Evolutionary conservation across 2,797 vertebrate genomes (phyloP), one percentile per base, ranked within the genome.

Genomic region (Muraenolepis orangiensis): DNA sequence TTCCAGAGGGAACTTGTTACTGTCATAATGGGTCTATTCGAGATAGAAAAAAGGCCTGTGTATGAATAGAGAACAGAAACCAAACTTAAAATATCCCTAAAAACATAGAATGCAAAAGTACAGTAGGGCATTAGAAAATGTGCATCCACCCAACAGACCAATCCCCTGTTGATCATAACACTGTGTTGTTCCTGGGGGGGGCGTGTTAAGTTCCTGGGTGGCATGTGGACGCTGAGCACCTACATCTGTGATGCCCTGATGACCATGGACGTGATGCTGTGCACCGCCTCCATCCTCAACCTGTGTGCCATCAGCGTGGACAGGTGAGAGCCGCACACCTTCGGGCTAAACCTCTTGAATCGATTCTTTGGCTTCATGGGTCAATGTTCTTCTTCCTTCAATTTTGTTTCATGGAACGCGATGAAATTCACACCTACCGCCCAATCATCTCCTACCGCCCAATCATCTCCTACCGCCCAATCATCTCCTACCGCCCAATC

Each of bases 191-290:
- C 6, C 23, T n/a, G n/a, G n/a, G n/a, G n/a, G n/a, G n/a, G n/a
- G n/a, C n/a, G n/a, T 69, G 57, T 80, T 69, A 71, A 91, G 90
- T 91, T 91, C 57, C 82, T 90, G 23, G 90, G 90, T 4, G 90
- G 90, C 66, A 83, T 88, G 18, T 91, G 90, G 90, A 90, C 87
- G 1, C 83, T 91, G 66, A 90, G 85, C 82, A 89, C 81, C 26
- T 82, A 82, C 71, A 80, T 91, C 76, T 91, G 90, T 72, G 90
- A 91, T 67, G 87, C 86, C 14, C 81, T 89, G 73, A 89, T 90
- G 89, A 87, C 88, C n/a, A 90, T 90, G 87, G 88, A 90, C 12
- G 88, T 91, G 51, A 91, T 90, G 89, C 83, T 91, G 51, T 88
- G 89, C 81, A 90, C 88, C 1, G 87, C 89, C 30, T 90, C 90